Conservation (phyloP, 2,797 vertebrate species). For the Anableps anableps region DNA sequence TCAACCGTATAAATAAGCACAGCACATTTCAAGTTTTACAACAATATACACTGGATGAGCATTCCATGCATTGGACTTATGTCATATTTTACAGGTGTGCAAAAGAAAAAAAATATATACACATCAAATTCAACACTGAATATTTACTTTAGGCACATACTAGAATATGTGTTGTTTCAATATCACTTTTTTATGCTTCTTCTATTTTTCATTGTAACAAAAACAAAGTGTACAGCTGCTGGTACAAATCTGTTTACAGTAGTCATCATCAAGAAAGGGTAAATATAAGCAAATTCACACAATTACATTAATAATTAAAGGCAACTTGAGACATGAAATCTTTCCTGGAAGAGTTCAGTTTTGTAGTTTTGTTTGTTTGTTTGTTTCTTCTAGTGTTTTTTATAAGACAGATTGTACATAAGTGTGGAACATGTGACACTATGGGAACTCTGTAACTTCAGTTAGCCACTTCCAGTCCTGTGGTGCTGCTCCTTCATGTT, state of each 20-base stretch:
- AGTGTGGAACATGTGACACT: not conserved
- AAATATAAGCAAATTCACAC: constrained; percentile 52
- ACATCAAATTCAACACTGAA: constrained; percentile 36
- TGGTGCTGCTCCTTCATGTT: not conserved
- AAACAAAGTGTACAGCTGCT: constrained; percentile 28
- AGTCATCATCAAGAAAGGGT: constrained; percentile 49
- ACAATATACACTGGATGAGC: constrained; percentile 34
- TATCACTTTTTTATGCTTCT: constrained; percentile 23
- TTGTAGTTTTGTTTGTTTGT: not conserved
- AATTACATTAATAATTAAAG: constrained; percentile 28
- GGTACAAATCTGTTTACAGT: constrained; percentile 61
- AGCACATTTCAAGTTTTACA: constrained; percentile 45
- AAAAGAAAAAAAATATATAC: constrained; percentile 48
- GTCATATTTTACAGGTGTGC: constrained; percentile 50
- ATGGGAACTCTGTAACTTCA: not conserved
- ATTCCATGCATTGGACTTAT: constrained; percentile 47
- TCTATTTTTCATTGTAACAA: constrained; percentile 25
- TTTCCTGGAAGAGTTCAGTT: not conserved
- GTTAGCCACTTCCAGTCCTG: not conserved
- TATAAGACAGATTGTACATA: not conserved
- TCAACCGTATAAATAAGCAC: constrained; percentile 37
- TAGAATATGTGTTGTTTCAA: constrained; percentile 14
- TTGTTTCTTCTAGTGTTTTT: not conserved
- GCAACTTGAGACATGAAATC: constrained; percentile 12
- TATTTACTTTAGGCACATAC: constrained; percentile 39